Evolutionary conservation across 2,888 invertebrate species (phyloP), one percentile per base, ranked within the genome.

Genomic region (Scaeva pyrastri): DNA sequence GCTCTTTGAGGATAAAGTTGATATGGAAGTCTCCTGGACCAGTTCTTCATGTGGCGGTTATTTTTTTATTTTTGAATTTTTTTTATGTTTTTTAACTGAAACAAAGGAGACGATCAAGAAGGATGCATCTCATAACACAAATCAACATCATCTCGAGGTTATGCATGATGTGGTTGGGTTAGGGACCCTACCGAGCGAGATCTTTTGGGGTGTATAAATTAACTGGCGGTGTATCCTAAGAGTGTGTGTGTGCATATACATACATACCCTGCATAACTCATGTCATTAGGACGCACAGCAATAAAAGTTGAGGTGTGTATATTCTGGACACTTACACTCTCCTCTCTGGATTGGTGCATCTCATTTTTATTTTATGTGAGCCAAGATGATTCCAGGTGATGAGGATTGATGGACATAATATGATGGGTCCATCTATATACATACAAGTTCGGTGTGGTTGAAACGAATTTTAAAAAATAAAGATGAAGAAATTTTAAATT

Each of bases 401-500:
- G 85, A 73, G 76, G 76, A 85, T 73, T 85, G 85, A 85, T 85
- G 85, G 71, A 62, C 43, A 62, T 19, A 45, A 45, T 41, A 41
- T 45, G 45, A 19, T 55, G 62, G 50, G 23, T 52, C 50, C 48
- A 48, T 50, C 19, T 0, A 48, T 48, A n/a, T 19, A 10, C 10
- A 16, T 7, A 7, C n/a, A 45, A n/a, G 0, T 19, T 31, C 36
- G 48, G 31, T 26, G 4, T 48, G 41, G 55, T 66, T 23, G 14
- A 55, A 55, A 55, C 72, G 64, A 75, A 58, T 58, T 45, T 8
- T 1, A 55, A 16, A 64, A 55, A 41, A 68, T 31, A 78, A 79
- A 80, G 55, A 81, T 81, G 85, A 85, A 85, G 85, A 85, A 85
- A 85, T 84, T 84, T 50, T 14, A 23, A n/a, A 21, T 76, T 76